Base-by-base conservation (phyloP, 1,140 invertebrate genomes). In the Argopecten irradians region DNA sequence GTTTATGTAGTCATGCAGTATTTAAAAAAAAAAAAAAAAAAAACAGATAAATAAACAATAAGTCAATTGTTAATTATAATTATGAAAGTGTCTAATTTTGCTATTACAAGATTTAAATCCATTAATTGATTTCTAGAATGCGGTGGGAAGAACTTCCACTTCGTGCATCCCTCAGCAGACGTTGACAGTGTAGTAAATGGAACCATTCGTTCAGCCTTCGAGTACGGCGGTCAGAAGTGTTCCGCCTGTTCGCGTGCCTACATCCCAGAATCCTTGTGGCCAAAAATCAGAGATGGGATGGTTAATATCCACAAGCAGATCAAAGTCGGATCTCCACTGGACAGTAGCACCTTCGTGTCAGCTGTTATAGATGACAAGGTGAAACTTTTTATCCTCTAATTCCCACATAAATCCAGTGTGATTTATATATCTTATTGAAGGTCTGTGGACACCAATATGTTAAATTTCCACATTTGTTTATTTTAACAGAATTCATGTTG, bases 91-190 rank as follows among this genome's bases (percentile, higher is more conserved):
- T 35, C 9, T 28, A 39, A 39, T 39, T 39, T 39, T 39, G 13
- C 36, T 13, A 39, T 39, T 13, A 39, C 36, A 39, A 13, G 36
- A 22, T 35, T 22, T 36, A 46, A 86, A 87, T 34, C 41, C 83
- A 8, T 85, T 34, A 89, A 87, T 83, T 86, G 33, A 35, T 89
- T 93, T 93, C 87, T 90, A 91, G 99, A 99, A 96, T 99, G 99
- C 95, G 99, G 99, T 82, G 99, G 99, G 1, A 99, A 99, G 96
- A 99, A 99, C 96, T 99, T 98, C 95, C 99, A 99, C 94, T 99
- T 99, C 94, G 96, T 99, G 33, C 99, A 99, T 96, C 96, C 97
- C 0, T 97, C 98, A 34, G 99, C 99, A 22, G 97, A 99, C 96
- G 96, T 98, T 0, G 96, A 97, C 22, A 97, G 97, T 41, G 98